A percentile compares a stretch with the other conserved stretches of the same genome.
Evolutionary conservation across 2,888 invertebrate genomes (phyloP).

Genomic region (Hemaris fuciformis): DNA sequence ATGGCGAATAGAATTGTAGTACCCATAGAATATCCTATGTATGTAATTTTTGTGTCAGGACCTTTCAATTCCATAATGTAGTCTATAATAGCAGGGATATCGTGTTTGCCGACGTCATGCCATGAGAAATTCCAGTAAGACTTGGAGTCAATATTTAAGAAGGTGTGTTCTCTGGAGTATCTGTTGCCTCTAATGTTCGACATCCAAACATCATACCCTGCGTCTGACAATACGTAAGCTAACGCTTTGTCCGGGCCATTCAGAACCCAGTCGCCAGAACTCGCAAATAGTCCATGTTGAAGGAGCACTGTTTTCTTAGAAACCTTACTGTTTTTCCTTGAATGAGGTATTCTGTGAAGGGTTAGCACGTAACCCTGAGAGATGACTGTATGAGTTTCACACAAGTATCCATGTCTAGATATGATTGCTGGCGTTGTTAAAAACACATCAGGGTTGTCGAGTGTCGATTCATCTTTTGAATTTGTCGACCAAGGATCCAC

Average conservation of each 20-base stretch:
- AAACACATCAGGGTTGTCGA: constrained; percentile 56
- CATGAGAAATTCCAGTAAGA: constrained; percentile 90
- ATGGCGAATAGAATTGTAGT: constrained; percentile 89
- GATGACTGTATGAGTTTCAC: constrained; percentile 85
- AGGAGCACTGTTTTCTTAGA: constrained; percentile 79
- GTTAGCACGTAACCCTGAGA: constrained; percentile 92
- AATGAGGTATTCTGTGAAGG: constrained; percentile 88
- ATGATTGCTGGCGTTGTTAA: constrained; percentile 65
- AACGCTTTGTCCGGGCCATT: constrained; percentile 84
- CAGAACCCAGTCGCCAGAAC: constrained; percentile 90
- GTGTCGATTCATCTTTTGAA: constrained; percentile 33
- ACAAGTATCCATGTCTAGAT: constrained; percentile 83
- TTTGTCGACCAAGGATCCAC: constrained; percentile 47
- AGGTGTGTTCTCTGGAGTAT: constrained; percentile 85
- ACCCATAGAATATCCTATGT: constrained; percentile 96
- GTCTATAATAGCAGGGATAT: constrained; percentile 91
- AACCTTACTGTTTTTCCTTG: constrained; percentile 50
- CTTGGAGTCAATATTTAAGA: constrained; percentile 76
- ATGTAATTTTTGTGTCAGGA: constrained; percentile 71
- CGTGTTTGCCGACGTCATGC: constrained; percentile 93
- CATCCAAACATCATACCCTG: constrained; percentile 90
- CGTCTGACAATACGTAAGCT: constrained; percentile 85
- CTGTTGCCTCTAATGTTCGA: constrained; percentile 91
- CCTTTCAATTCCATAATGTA: constrained; percentile 71
- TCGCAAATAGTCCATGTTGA: constrained; percentile 90